A percentile compares a stretch with the other conserved stretches of the same genome.
These are phyloP conservation scores for Synergus japonicus DNA, from an alignment of 2,888 invertebrate genomes.

Conservation along the genomic window DNA sequence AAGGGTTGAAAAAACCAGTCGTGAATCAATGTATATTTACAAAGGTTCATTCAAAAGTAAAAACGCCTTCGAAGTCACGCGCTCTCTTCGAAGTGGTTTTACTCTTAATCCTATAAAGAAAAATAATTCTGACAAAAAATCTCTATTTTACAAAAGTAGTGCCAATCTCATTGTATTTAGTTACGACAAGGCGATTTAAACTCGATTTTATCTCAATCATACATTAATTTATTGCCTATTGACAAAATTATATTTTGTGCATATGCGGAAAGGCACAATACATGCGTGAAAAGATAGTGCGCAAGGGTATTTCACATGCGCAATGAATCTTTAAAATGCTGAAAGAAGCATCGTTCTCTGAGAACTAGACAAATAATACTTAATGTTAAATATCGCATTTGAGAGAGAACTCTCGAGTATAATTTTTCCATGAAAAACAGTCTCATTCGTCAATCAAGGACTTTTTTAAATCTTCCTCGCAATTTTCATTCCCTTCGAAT, in stretches of 20 bases:
- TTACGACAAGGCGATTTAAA: not conserved
- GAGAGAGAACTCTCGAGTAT: not conserved
- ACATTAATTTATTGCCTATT: constrained; percentile 5
- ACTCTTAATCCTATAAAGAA: not conserved
- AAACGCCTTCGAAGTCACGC: constrained; percentile 9
- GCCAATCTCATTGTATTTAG: not conserved
- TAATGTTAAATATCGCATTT: constrained; percentile 4
- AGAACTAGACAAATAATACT: constrained; percentile 36
- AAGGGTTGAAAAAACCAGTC: constrained; percentile 5
- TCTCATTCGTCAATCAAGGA: not conserved
- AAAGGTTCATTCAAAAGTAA: constrained; percentile 42
- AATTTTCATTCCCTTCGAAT: not conserved
- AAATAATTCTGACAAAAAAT: not conserved
- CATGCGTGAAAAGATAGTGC: not conserved
- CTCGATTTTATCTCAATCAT: not conserved
- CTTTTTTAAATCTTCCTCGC: not conserved
- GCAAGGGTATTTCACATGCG: not conserved
- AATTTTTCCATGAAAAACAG: constrained; percentile 6
- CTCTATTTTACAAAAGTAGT: not conserved
- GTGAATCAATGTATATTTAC: constrained; percentile 45
- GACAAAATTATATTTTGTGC: constrained; percentile 9
- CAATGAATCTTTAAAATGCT: not conserved
- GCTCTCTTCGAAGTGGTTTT: not conserved
- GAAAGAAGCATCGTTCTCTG: not conserved
- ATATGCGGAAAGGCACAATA: not conserved